Percentiles rank a stretch among this genome's conserved stretches.
phyloP scores from a whole-genome alignment of 1,140 invertebrate genomes.

The Hyles vespertilio region DNA sequence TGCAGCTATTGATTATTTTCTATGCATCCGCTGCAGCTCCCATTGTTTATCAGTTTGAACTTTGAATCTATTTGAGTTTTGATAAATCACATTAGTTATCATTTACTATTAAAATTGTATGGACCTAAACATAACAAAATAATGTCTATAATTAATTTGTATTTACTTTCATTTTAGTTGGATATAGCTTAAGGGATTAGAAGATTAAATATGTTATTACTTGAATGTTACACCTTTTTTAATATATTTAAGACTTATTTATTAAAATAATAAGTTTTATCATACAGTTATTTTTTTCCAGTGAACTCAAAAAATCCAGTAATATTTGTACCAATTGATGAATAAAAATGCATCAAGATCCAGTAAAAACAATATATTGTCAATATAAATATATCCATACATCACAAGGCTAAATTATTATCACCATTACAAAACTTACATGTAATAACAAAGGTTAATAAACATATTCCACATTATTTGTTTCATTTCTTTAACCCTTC shows the following conservation, averaged over 20 bases:
- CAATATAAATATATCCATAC: background rate
- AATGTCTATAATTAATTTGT: background rate
- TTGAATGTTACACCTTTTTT: too few species aligned
- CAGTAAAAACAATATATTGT: constrained; percentile 9
- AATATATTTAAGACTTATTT: background rate
- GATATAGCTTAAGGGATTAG: background rate
- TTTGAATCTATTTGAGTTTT: too few species aligned
- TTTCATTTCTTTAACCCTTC: too few species aligned
- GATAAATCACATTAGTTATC: too few species aligned
- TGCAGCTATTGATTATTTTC: too few species aligned
- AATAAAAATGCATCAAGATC: constrained; percentile 23
- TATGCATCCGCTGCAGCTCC: too few species aligned
- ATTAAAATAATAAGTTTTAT: background rate
- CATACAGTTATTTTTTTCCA: background rate
- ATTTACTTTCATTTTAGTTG: background rate
- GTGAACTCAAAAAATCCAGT: constrained; percentile 20
- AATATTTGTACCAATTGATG: constrained; percentile 43
- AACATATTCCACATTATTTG: background rate
- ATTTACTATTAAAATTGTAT: background rate
- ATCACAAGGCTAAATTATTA: too few species aligned
- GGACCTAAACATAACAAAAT: background rate
- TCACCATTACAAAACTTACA: background rate
- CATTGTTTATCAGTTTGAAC: too few species aligned
- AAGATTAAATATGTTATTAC: background rate
- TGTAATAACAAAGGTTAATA: background rate